These are phyloP conservation scores for Oligia strigilis DNA, from an alignment of 2,888 invertebrate genomes.

Conservation along the genomic window DNA sequence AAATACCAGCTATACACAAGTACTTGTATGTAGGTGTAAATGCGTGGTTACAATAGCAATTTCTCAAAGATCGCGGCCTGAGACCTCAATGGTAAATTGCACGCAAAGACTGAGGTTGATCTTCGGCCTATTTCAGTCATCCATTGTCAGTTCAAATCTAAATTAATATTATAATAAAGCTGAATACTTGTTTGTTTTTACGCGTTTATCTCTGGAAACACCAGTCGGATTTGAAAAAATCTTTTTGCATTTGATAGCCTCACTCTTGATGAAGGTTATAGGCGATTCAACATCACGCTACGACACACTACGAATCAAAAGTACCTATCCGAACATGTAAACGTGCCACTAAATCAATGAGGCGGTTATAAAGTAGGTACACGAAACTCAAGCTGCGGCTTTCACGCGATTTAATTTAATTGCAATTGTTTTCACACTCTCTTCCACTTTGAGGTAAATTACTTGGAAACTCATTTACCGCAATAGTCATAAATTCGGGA, in stretches of 20 bases:
- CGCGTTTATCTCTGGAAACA: too few species aligned
- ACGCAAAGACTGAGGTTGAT: background rate
- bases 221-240: too few species aligned
- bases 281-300: background rate
- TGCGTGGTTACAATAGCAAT: background rate
- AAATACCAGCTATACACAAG: background rate
- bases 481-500: constrained; percentile 36
- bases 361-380: constrained; percentile 40
- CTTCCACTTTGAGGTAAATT: constrained; percentile 51
- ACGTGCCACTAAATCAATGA: constrained; percentile 26
- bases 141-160: background rate
- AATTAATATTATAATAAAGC: background rate
- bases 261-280: background rate
- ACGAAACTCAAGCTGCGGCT: constrained; percentile 26
- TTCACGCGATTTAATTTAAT: constrained; percentile 58
- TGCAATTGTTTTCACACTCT: constrained; percentile 60
- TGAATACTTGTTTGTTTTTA: too few species aligned
- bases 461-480: constrained; percentile 50
- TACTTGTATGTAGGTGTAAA: background rate
- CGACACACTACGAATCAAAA: too few species aligned
- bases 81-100: background rate
- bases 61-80: background rate
- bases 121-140: background rate
- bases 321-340: background rate
- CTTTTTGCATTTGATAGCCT: background rate